Evolutionary conservation across 37 sponge, comb jelly and placozoan species (phyloP).

Genomic region (Aplysina aerophoba): DNA sequence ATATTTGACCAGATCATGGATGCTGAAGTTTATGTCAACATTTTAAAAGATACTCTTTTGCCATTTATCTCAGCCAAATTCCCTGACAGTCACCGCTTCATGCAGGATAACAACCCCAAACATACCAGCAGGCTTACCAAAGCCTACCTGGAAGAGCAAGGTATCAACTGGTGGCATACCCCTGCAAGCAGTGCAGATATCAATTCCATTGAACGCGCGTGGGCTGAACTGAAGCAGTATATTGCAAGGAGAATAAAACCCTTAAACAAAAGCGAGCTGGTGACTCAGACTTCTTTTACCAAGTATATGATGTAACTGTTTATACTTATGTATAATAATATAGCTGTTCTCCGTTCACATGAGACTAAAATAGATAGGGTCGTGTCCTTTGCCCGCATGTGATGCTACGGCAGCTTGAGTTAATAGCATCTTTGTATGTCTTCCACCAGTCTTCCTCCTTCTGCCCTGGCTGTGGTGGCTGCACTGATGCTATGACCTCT

Average conservation of each 20-base stretch:
- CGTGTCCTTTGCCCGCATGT: no score
- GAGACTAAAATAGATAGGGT: no score
- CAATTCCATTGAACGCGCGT: conserved; percentile 20
- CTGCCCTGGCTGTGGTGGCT: conserved; percentile 4
- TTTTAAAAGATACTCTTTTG: neutral
- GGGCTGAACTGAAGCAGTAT: conserved; percentile 12
- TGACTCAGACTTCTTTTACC: neutral
- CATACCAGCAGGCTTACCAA: conserved; percentile 4
- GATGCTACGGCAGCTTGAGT: neutral
- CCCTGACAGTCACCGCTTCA: neutral
- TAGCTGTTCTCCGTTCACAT: no score
- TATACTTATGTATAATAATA: no score
- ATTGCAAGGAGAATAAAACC: conserved; percentile 4
- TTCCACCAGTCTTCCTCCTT: neutral
- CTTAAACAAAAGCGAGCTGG: neutral
- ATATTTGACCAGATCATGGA: conserved; percentile 15
- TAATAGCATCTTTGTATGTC: neutral
- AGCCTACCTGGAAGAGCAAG: neutral
- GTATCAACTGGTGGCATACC: conserved; percentile 13
- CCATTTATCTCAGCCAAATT: neutral
- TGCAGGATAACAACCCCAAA: conserved; percentile 28
- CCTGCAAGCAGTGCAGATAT: conserved; percentile 23
- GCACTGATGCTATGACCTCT: neutral
- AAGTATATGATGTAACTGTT: no score
- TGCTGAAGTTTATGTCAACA: neutral